Percentiles rank a stretch among this genome's conserved stretches.
Conservation (phyloP, 2,797 vertebrate species). For the Vireo griseus region DNA sequence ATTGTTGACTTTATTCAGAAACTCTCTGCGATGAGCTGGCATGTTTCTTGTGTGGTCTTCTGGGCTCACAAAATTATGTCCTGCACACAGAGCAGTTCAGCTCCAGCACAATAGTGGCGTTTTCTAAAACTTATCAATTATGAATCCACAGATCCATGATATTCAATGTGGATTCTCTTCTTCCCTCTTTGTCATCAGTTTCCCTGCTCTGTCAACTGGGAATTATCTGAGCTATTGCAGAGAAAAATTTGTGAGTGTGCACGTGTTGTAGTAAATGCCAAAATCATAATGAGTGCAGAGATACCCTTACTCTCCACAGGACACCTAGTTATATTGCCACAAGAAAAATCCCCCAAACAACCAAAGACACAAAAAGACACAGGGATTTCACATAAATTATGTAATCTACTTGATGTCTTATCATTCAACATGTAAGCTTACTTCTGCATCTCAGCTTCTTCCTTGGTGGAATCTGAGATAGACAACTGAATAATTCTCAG, state of each 20-base stretch:
- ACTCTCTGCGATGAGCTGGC: neutral
- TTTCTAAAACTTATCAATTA: neutral
- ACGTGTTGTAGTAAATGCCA: neutral
- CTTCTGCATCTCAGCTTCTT: neutral
- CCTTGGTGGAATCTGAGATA: neutral
- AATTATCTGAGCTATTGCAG: neutral
- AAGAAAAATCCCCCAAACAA: fast-evolving
- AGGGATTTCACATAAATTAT: neutral
- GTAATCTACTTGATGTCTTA: neutral
- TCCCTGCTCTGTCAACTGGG: neutral
- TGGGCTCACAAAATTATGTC: neutral
- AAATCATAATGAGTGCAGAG: neutral
- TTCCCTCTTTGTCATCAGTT: neutral
- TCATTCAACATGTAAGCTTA: neutral
- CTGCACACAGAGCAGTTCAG: neutral
- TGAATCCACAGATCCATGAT: neutral
- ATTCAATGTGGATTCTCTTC: neutral
- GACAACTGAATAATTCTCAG: neutral
- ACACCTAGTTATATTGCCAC: neutral
- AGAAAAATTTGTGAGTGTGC: neutral
- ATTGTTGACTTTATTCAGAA: neutral
- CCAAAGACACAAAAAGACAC: neutral
- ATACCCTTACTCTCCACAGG: neutral
- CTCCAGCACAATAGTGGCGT: neutral
- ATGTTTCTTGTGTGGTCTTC: neutral